A percentile compares a stretch with the other conserved stretches of the same genome.
Evolutionary conservation across 2,113 vertebrate species (phyloP).

Genomic region (Lagenorhynchus albirostris): DNA sequence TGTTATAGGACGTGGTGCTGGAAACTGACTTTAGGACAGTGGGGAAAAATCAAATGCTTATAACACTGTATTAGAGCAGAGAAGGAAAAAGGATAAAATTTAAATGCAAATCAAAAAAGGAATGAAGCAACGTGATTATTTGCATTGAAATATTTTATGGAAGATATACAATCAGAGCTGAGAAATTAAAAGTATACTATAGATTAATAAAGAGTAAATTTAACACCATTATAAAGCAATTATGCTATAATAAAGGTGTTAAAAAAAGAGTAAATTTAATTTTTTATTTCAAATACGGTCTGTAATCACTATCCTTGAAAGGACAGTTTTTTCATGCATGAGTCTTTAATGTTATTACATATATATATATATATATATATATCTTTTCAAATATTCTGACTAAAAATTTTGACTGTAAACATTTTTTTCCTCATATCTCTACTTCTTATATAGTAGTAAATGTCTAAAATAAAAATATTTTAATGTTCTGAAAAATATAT

Average conservation of each 20-base stretch:
- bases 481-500: neutral
- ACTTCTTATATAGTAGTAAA: neutral
- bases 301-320: neutral
- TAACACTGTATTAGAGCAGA: neutral
- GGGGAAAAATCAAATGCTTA: neutral
- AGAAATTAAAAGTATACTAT: neutral
- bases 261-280: neutral
- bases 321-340: neutral
- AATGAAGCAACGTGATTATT: neutral
- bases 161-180: neutral
- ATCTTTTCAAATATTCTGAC: neutral
- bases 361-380: neutral
- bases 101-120: neutral
- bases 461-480: slow-evolving; percentile 6
- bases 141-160: neutral
- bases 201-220: neutral
- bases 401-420: neutral
- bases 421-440: neutral
- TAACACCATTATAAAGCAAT: neutral
- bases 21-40: neutral
- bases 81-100: neutral
- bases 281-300: neutral
- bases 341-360: neutral
- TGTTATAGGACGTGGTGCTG: neutral
- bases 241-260: too few species aligned